Evolutionary conservation across 2,888 invertebrate genomes (phyloP), one percentile per base, ranked within the genome.

Genomic region (Bibio marci): DNA sequence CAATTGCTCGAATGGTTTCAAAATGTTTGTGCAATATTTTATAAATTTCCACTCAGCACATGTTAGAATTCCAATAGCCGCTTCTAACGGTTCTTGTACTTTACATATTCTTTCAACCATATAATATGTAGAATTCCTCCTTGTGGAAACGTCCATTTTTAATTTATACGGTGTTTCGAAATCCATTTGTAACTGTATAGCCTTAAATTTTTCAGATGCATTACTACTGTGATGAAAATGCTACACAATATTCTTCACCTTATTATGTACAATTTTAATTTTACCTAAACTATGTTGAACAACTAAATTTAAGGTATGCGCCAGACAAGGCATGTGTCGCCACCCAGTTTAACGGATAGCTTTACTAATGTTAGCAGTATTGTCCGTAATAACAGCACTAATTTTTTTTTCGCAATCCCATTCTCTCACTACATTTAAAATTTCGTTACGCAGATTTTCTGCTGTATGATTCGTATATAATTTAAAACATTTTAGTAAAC

Each of bases 111-210:
- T 39, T 28, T 49, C 45, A 8, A 50, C 37, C 47, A 49, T 49
- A 34, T 42, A 43, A 36, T 45, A 48, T 34, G 35, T 47, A 8
- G 44, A 46, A 38, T 50, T 50, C 50, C 50, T 50, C 4, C 51
- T 39, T 15, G 51, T 50, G 1, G 30, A 30, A 19, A 51, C 47
- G 35, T 52, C 52, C 46, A 50, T 49, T 41, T 49, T 49, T 10
- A 52, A 43, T 48, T 51, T 49, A 27, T 49, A 43, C 35, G 7
- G 38, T 35, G 37, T 17, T 30, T 28, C 18, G 14, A 5, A 4
- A 14, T 14, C 12, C 12, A 30, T 30, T 14, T 11, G 5, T 14
- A 6, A 46, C 8, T 8, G 22, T 8, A 22, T 22, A 4, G 22
- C 8, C 48, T 38, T 14, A 4, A 30, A 30, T 30, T 30, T 30